Base-by-base conservation (phyloP, 2,113 vertebrate species). In the Uropsilus gracilis region DNA sequence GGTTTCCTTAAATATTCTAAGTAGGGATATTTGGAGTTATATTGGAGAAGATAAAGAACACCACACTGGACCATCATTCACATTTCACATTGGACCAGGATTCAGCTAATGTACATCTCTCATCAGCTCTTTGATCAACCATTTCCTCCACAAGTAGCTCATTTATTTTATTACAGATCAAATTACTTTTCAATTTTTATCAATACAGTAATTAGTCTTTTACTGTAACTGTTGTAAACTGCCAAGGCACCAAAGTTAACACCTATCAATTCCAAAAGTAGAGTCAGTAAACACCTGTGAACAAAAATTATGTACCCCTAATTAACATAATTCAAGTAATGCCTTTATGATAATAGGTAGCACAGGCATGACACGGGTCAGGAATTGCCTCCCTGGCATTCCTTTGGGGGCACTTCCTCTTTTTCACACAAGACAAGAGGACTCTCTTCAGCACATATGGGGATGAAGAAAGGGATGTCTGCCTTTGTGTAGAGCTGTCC, bases 141-240 rank as follows among this genome's bases (percentile, higher is more conserved):
- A 46, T 77, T 75, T 59, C 68, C 88, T 85, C 44, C 39, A 44
- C 82, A 93, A 88, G 73, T 57, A 87, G 48, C 44, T 88, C 76
- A 86, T 94, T 96, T 53, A 44, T 69, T 94, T 95, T 80, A 75
- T 73, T 92, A 16, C 44, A 85, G 10, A 73, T 78, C 57, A 72
- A 96, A 86, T 89, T 77, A 81, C 72, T 77, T 90, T 73, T 86
- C 46, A 55, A 68, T 88, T 90, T 93, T 86, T 95, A 61, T 81
- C 34, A 93, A 37, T 59, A 69, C 68, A 57, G 2, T 68, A 7
- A 30, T 3, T 46, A 71, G 37, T 85, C 63, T 89, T 32, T 94
- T 75, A 90, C 8, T 63, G 39, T 3, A 42, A 37, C 66, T 53
- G 16, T 22, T 44, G 86, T 88, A 57, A 26, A 90, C 46, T 48